Base-by-base conservation (phyloP, 2,797 vertebrate genomes). In the Sebastolobus altivelis region DNA sequence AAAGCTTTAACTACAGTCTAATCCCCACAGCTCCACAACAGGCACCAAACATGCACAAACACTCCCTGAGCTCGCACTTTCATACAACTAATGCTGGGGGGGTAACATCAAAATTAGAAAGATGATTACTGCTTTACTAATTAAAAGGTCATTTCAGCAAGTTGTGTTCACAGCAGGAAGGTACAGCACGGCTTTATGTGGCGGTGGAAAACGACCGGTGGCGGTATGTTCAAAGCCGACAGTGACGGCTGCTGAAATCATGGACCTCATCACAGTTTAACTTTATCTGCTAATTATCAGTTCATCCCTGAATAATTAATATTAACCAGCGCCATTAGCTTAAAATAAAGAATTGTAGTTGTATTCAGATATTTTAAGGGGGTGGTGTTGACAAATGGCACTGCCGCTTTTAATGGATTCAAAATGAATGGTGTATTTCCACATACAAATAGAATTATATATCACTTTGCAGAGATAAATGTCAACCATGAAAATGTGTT, bases 141-240 rank as follows among this genome's bases (percentile, higher is more conserved):
- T 86, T 84, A 77, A 90, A 90, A 77, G 18, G 68, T 59, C 13
- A 80, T 71, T 89, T 77, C 63, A 74, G 38, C 27, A 38, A 61
- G 14, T n/a, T 25, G 13, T 20, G n/a, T 52, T 65, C 52, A 43
- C 49, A 58, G 52, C 52, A 0, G n/a, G 5, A 22, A 4, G 59
- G 16, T 54, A 13, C 46, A 54, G 20, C 31, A 14, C 5, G 54
- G 69, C 54, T 25, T 29, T 2, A 43, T 20, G 10, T 35, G 65
- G 54, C 22, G 68, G 3, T 49, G 40, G 29, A 31, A 67, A 40
- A 58, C 27, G n/a, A 38, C 20, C 40, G 3, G 29, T 7, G 20
- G 38, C 1, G n/a, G 49, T 38, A 3, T 60, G n/a, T 20, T 5
- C 16, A 35, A 54, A 65, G 27, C 11, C 2, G 37, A 38, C 8